Base-by-base conservation (phyloP, 2,888 invertebrate genomes). In the Amiota communis region DNA sequence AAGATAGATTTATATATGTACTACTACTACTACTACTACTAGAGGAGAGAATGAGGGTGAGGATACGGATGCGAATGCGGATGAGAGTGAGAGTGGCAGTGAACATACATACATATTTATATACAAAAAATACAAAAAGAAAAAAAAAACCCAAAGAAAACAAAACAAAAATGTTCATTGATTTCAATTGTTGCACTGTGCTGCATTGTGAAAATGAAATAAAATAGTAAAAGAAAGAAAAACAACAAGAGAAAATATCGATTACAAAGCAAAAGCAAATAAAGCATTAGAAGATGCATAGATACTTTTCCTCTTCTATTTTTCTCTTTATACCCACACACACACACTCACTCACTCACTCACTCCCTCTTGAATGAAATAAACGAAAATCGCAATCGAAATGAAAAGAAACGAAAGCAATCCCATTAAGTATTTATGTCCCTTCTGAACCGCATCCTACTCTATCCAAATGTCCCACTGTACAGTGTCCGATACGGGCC, bases 141-240 rank as follows among this genome's bases (percentile, higher is more conserved):
- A 53, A 53, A 53, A 13, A 11, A 53, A n/a, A 69, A 57, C 73
- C 61, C 71, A 65, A 65, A 65, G 64, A 47, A 36, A 64, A 36
- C 20, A 46, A 23, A 15, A 53, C n/a, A n/a, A 53, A 53, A 68
- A 68, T 68, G 67, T 85, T 85, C 82, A 82, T 79, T 79, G 79
- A 82, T 82, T 80, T 79, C 77, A 82, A 85, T 82, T 80, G 78
- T 82, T 84, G 82, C 81, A 75, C 77, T 78, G 77, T 77, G 72
- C 15, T 36, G 23, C 67, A 67, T 23, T 12, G 11, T 13, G n/a
- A 20, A 15, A 61, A 8, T 20, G 61, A 17, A 61, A 48, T 49
- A 67, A n/a, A 12, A 49, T 11, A 67, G 8, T 13, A 68, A 68
- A 12, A 13, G 23, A 51, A 53, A 23, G 8, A 68, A 68, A 47